phyloP scores from a whole-genome alignment of 2,888 invertebrate species.

The Polyploca ridens region DNA sequence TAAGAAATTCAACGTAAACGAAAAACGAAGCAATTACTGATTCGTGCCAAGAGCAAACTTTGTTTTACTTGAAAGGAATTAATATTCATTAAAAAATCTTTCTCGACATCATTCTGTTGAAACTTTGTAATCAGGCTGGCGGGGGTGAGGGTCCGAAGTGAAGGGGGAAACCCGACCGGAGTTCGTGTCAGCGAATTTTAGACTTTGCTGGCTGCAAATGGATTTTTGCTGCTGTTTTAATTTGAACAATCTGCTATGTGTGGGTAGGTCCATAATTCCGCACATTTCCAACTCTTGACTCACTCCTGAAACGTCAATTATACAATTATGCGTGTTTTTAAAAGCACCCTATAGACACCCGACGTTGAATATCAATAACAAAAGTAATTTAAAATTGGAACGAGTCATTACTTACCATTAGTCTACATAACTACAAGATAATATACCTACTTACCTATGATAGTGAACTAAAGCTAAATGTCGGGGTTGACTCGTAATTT shows the following conservation, averaged over 20 bases:
- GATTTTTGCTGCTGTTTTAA: slow-evolving; percentile 66
- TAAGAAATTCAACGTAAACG: slow-evolving; percentile 63
- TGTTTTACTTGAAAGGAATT: slow-evolving; percentile 79
- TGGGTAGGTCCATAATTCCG: slow-evolving; percentile 35
- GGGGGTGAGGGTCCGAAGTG: slow-evolving; percentile 33
- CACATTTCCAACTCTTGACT: slow-evolving; percentile 41
- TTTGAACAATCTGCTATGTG: slow-evolving; percentile 55
- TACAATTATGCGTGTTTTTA: slow-evolving; percentile 25
- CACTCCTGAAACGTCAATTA: slow-evolving; percentile 45
- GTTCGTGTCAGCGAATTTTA: slow-evolving; percentile 71
- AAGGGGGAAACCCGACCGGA: slow-evolving; percentile 27
- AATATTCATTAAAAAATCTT: slow-evolving; percentile 84
- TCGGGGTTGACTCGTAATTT: slow-evolving; percentile 52
- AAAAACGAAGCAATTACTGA: slow-evolving; percentile 77
- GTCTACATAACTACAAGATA: no score
- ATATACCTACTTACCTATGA: slow-evolving; percentile 29
- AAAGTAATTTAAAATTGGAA: slow-evolving; percentile 42
- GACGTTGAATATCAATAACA: slow-evolving; percentile 32
- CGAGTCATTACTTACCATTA: slow-evolving; percentile 50
- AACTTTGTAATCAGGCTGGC: slow-evolving; percentile 80
- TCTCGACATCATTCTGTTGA: slow-evolving; percentile 74
- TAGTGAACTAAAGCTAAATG: slow-evolving; percentile 48
- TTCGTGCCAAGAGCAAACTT: slow-evolving; percentile 75
- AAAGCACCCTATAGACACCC: slow-evolving; percentile 25
- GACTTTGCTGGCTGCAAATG: slow-evolving; percentile 64